Evolutionary conservation across 1,140 invertebrate genomes (phyloP).

Genomic region (Bradysia coprophila): DNA sequence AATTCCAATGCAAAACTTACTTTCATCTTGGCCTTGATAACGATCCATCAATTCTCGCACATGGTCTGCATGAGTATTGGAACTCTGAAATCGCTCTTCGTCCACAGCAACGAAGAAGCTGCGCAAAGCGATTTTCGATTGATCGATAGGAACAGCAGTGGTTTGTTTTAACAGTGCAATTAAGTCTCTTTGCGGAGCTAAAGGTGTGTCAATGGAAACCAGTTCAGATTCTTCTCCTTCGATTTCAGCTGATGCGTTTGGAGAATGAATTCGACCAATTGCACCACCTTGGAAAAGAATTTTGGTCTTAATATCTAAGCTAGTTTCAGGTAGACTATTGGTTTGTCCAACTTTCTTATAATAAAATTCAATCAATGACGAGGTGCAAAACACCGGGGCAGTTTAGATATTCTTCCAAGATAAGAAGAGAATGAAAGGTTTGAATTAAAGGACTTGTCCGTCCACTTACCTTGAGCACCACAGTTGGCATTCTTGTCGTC

Average conservation of each 20-base stretch:
- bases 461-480: slow-evolving; percentile 17
- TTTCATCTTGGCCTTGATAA: slow-evolving; percentile 37
- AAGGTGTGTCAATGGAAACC: slow-evolving; percentile 46
- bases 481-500: slow-evolving; percentile 35
- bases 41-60: slow-evolving; percentile 39
- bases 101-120: slow-evolving; percentile 37
- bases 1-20: slow-evolving; percentile 8
- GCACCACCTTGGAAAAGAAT: slow-evolving; percentile 36
- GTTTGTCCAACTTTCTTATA: too few species aligned
- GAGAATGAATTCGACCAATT: slow-evolving; percentile 31
- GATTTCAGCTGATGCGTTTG: slow-evolving; percentile 44
- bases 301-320: slow-evolving; percentile 3
- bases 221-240: slow-evolving; percentile 47
- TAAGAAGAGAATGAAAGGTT: too few species aligned
- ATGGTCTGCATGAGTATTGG: slow-evolving; percentile 27
- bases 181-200: slow-evolving; percentile 38
- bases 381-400: not conserved
- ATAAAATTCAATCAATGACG: too few species aligned
- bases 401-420: not conserved
- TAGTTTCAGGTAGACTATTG: too few species aligned
- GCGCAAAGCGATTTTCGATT: slow-evolving; percentile 18
- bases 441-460: too few species aligned
- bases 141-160: slow-evolving; percentile 13
- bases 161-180: slow-evolving; percentile 33
- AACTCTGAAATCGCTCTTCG: slow-evolving; percentile 26